phyloP scores from a whole-genome alignment of 53 echinoderm and acorn worm species.

The Echinarachnius parma region DNA sequence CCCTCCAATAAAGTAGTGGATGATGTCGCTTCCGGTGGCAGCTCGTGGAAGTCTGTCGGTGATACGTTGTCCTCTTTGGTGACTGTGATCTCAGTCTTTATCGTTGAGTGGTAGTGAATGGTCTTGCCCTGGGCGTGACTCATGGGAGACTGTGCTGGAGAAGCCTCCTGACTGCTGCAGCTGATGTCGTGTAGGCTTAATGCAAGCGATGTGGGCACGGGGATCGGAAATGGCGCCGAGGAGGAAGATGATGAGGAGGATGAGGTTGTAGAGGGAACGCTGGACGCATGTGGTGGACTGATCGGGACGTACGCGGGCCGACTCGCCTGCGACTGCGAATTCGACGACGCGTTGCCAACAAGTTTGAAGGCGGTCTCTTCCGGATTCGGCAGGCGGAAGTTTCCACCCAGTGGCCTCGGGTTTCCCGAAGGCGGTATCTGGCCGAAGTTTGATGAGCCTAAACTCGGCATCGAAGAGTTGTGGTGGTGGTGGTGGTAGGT shows the following conservation, averaged over 20 bases:
- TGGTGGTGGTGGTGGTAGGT: neutral
- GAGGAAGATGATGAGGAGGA: too few relatives aligned
- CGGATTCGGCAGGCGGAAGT: conserved; percentile 26
- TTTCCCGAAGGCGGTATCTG: neutral
- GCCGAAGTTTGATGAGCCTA: neutral
- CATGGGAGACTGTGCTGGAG: neutral
- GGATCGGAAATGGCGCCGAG: conserved; percentile 18
- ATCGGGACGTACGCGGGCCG: conserved; percentile 17
- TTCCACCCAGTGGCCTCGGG: conserved; percentile 14
- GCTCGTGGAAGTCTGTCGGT: too few relatives aligned
- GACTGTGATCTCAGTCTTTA: too few relatives aligned
- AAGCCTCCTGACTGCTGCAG: neutral
- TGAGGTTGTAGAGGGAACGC: too few relatives aligned
- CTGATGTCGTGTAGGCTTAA: neutral
- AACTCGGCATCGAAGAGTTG: neutral
- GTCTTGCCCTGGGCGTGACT: conserved; percentile 7
- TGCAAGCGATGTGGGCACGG: conserved; percentile 30
- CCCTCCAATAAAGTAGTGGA: too few relatives aligned
- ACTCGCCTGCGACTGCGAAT: neutral
- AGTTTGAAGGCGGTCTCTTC: conserved; percentile 42
- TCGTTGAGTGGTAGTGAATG: conserved; percentile 35
- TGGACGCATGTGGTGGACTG: conserved; percentile 25
- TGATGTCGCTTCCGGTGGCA: too few relatives aligned
- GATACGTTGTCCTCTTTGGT: too few relatives aligned
- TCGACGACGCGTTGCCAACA: neutral